Evolutionary conservation across 2,888 invertebrate species (phyloP), one percentile per base, ranked within the genome.

Genomic region (Troglohyphantes excavatus): DNA sequence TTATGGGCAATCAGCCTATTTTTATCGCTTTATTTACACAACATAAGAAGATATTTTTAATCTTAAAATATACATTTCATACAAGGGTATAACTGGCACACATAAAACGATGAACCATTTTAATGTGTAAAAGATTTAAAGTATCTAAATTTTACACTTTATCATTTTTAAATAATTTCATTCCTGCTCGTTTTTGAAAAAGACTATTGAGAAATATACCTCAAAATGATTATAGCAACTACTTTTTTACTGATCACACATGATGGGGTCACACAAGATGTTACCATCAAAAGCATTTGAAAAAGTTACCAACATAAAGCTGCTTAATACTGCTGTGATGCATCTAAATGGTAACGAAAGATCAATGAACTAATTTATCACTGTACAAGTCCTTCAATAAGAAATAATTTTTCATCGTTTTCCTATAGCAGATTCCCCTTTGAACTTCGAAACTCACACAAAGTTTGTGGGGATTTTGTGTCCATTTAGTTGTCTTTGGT

Each of bases 401-500:
- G 27, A 26, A 75, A 65, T 65, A 13, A 26, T 26, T 23, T 65
- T 65, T 23, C n/a, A 26, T n/a, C 21, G 17, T 68, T 33, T 68
- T 27, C 26, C 65, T 65, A 13, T 23, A 9, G 13, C 26, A 17
- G 21, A 65, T 39, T 39, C 43, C 63, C 19, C n/a, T 27, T 23
- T 39, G 23, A 53, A 46, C 63, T 78, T 43, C 78, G 65, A 43
- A 39, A 19, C n/a, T 21, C 39, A 43, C n/a, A 61, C 21, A 43
- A 63, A 65, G 26, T 65, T 61, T 65, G 26, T 78, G 23, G 17
- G 19, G 7, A 53, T 53, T 39, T 17, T 53, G 27, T 19, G 46
- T 46, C 39, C 39, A 29, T 73, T 59, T 73, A 46, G 83, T 73
- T 53, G 81, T 89, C 88, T 89, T 89, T 89, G 88, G 88, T 89